Percentiles rank a stretch among this genome's conserved stretches.
These are phyloP conservation scores for Sebastes ruberrimus DNA, from an alignment of 2,797 vertebrate genomes.

Conservation along the genomic window DNA sequence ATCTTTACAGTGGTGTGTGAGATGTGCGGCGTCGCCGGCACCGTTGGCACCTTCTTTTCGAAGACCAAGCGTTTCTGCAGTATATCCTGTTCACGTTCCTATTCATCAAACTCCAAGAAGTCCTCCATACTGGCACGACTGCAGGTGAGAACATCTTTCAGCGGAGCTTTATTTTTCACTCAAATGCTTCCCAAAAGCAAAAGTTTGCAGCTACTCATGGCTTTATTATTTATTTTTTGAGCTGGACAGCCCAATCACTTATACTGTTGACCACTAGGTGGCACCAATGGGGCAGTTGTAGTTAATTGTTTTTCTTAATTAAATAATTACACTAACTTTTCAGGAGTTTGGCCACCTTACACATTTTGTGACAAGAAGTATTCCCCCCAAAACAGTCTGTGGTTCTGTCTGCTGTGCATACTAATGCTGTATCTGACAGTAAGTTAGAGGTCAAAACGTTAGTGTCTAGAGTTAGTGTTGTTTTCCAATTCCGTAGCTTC, in stretches of 20 bases:
- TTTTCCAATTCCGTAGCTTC: neutral
- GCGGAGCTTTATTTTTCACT: neutral
- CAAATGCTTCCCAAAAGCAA: neutral
- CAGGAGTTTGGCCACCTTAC: no score
- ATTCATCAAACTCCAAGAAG: slow-evolving; percentile 96
- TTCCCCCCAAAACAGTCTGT: neutral
- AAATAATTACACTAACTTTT: neutral
- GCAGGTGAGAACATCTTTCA: slow-evolving; percentile 81
- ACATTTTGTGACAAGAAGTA: neutral
- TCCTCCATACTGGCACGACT: slow-evolving; percentile 90
- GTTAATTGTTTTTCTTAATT: neutral
- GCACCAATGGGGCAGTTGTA: neutral
- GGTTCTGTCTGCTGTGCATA: neutral
- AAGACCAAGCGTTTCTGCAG: slow-evolving; percentile 97
- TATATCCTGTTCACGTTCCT: slow-evolving; percentile 92
- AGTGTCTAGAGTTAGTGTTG: neutral
- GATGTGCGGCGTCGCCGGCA: slow-evolving; percentile 92
- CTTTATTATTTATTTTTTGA: neutral
- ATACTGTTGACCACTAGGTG: neutral
- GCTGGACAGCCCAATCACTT: neutral
- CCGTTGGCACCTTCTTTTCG: slow-evolving; percentile 87
- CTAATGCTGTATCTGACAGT: neutral
- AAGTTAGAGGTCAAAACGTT: neutral
- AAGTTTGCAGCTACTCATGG: neutral
- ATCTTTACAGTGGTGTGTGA: slow-evolving; percentile 88